A percentile compares a stretch with the other conserved stretches of the same genome.
These are phyloP conservation scores for Orgyia antiqua DNA, from an alignment of 2,888 invertebrate genomes.

Conservation along the genomic window DNA sequence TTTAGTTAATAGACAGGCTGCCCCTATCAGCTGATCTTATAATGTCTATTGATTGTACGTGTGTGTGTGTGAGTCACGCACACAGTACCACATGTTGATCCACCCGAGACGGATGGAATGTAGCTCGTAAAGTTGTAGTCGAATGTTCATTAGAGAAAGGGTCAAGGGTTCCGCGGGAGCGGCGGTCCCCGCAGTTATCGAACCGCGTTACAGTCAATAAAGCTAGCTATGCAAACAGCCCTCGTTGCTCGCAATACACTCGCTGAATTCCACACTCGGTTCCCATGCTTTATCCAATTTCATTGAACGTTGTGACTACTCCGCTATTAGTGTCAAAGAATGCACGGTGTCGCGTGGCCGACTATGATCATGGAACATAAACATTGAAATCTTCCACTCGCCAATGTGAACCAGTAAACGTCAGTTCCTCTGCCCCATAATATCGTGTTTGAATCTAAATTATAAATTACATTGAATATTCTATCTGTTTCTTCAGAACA, in stretches of 20 bases:
- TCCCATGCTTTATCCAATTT: slow-evolving; percentile 76
- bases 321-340: slow-evolving; percentile 64
- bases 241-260: slow-evolving; percentile 45
- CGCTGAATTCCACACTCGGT: slow-evolving; percentile 64
- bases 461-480: too few species aligned
- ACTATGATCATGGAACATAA: slow-evolving; percentile 49
- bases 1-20: slow-evolving; percentile 8
- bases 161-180: slow-evolving; percentile 30
- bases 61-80: too few species aligned
- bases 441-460: too few species aligned
- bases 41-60: too few species aligned
- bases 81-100: slow-evolving; percentile 17
- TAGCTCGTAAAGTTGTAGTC: slow-evolving; percentile 44
- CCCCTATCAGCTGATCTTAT: slow-evolving; percentile 35
- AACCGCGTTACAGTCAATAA: slow-evolving; percentile 69
- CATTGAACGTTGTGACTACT: slow-evolving; percentile 61
- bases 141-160: slow-evolving; percentile 52
- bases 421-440: slow-evolving; percentile 14
- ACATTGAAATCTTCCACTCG: slow-evolving; percentile 50
- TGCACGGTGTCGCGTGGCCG: slow-evolving; percentile 60
- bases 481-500: too few species aligned
- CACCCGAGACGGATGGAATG: slow-evolving; percentile 44
- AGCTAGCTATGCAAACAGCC: slow-evolving; percentile 72
- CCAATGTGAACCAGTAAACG: too few species aligned
- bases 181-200: slow-evolving; percentile 44